Percentiles rank a stretch among this genome's conserved stretches.
Conservation (phyloP, 2,113 vertebrate species). For the Hypomesus transpacificus region DNA sequence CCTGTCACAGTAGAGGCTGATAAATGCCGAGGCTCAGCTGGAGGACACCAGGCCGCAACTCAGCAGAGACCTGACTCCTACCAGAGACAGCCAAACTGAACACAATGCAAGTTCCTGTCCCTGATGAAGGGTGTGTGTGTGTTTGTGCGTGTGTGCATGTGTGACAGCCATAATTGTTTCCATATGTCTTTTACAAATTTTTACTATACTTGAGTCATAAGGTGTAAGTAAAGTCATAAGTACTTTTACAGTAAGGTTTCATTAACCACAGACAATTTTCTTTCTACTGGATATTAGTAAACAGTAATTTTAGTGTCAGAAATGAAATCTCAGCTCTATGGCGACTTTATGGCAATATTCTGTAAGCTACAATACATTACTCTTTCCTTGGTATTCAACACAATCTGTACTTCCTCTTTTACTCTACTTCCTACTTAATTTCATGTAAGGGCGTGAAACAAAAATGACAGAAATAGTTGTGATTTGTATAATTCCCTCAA, state of each 20-base stretch:
- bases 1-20: conserved; percentile 38
- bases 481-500: neutral
- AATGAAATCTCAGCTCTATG: neutral
- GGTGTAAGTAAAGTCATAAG: no score
- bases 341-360: neutral
- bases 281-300: neutral
- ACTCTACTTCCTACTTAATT: neutral
- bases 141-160: conserved; percentile 25
- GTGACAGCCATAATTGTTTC: conserved; percentile 60
- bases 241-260: conserved; percentile 54
- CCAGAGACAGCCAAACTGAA: conserved; percentile 21
- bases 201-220: conserved; percentile 55
- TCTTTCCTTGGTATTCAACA: neutral
- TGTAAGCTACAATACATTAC: neutral
- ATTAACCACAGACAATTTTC: conserved; percentile 18
- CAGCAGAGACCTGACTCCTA: conserved; percentile 32
- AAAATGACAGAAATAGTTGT: no score
- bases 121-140: conserved; percentile 29
- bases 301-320: neutral
- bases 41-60: neutral
- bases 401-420: neutral
- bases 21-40: neutral
- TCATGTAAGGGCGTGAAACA: neutral
- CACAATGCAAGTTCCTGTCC: conserved; percentile 40
- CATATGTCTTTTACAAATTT: conserved; percentile 55